A percentile compares a stretch with the other conserved stretches of the same genome.
phyloP scores from a whole-genome alignment of 2,113 vertebrate species.

The Zapus hudsonius region DNA sequence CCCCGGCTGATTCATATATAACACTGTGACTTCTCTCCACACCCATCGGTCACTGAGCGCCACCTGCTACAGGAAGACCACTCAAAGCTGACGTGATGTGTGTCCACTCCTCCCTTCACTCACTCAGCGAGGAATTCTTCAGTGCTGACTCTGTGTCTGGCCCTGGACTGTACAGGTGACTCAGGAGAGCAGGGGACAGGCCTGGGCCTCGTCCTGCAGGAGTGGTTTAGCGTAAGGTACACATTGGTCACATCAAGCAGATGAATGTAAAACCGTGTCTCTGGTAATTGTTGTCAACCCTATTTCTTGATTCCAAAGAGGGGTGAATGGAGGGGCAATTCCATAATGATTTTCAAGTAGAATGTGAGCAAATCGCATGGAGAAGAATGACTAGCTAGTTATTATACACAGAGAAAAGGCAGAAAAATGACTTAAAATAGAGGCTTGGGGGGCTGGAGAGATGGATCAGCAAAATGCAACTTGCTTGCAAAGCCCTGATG shows the following conservation, averaged over 20 bases:
- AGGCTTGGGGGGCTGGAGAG: too few species aligned
- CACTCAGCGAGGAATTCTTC: background rate
- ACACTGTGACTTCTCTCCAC: conserved; percentile 39
- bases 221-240: background rate
- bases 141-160: background rate
- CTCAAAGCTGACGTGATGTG: background rate
- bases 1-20: conserved; percentile 63
- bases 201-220: background rate
- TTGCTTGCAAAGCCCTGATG: too few species aligned
- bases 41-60: background rate
- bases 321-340: background rate
- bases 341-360: conserved; percentile 41
- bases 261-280: background rate
- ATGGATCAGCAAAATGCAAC: too few species aligned
- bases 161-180: background rate
- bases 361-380: background rate
- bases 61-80: conserved; percentile 25
- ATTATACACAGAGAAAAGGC: background rate
- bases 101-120: background rate
- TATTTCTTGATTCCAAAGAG: background rate
- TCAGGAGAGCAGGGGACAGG: conserved; percentile 24
- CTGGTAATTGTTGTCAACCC: background rate
- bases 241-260: background rate
- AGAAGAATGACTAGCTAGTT: background rate
- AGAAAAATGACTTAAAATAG: background rate